These are phyloP conservation scores for Amiota mariae DNA, from an alignment of 2,888 invertebrate genomes.

Conservation along the genomic window DNA sequence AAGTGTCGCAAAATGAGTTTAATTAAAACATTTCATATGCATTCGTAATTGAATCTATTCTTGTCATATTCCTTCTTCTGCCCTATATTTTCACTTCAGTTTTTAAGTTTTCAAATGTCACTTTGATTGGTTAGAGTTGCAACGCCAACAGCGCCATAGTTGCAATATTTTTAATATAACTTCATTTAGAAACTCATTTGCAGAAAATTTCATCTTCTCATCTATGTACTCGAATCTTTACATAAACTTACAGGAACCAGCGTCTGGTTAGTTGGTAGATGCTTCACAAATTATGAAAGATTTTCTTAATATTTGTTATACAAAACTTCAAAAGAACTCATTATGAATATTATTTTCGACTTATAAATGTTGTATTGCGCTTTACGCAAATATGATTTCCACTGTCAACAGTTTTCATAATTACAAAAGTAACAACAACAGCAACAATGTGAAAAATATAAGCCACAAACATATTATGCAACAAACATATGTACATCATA, in stretches of 20 bases:
- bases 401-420: not conserved
- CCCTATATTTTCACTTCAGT: not conserved
- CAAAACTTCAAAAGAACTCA: constrained; percentile 11
- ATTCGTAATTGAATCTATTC: not conserved
- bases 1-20: constrained; percentile 23
- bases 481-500: not conserved
- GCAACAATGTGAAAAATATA: not conserved
- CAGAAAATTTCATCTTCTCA: not conserved
- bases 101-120: not conserved
- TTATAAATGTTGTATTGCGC: not conserved
- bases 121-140: constrained; percentile 3
- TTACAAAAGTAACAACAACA: not conserved
- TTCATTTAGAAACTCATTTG: not conserved
- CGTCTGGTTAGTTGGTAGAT: no score
- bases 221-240: constrained; percentile 4
- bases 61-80: not conserved
- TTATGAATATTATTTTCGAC: constrained; percentile 10
- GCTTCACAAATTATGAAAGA: not conserved
- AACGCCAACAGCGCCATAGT: no score
- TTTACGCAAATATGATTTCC: not conserved
- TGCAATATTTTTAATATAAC: no score
- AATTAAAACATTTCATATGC: constrained; percentile 24
- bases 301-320: constrained; percentile 2
- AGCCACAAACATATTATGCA: not conserved
- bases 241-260: no score